A percentile compares a stretch with the other conserved stretches of the same genome.
phyloP scores from a whole-genome alignment of 2,888 invertebrate species.

The Limnephilus rhombicus region DNA sequence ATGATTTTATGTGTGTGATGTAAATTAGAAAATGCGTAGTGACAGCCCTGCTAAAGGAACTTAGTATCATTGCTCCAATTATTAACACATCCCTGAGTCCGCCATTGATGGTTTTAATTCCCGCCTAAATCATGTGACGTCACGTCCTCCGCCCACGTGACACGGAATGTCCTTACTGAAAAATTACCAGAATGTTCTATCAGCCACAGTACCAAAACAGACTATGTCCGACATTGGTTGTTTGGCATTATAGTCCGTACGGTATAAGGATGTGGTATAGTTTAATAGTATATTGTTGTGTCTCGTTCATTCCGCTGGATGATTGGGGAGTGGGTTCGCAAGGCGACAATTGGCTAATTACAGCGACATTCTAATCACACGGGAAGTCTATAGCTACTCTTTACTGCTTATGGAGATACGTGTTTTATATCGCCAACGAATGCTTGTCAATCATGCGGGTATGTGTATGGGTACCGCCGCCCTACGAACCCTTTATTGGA shows the following conservation, averaged over 20 bases:
- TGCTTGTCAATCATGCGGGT: too few relatives aligned
- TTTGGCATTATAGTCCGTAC: neutral
- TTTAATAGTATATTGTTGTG: conserved; percentile 29
- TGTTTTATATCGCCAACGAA: too few relatives aligned
- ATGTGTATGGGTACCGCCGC: too few relatives aligned
- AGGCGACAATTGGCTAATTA: conserved; percentile 48
- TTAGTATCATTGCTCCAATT: conserved; percentile 36
- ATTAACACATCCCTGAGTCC: conserved; percentile 45
- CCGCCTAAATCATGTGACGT: conserved; percentile 63
- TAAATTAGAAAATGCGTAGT: neutral
- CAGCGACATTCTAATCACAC: conserved; percentile 1
- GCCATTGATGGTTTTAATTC: conserved; percentile 64
- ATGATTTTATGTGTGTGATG: neutral
- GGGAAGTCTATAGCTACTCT: neutral
- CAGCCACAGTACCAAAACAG: neutral
- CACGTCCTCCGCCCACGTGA: conserved; percentile 63
- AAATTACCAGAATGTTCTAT: neutral
- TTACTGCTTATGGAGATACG: neutral
- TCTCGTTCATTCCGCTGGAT: conserved; percentile 2
- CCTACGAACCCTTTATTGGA: too few relatives aligned
- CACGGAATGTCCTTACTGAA: conserved; percentile 10
- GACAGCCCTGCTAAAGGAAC: conserved; percentile 34
- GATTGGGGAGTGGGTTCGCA: conserved; percentile 23
- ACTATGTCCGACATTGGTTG: neutral
- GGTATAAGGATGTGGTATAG: conserved; percentile 14